phyloP scores from a whole-genome alignment of 2,888 invertebrate species.

The Epistrophella euchroma region DNA sequence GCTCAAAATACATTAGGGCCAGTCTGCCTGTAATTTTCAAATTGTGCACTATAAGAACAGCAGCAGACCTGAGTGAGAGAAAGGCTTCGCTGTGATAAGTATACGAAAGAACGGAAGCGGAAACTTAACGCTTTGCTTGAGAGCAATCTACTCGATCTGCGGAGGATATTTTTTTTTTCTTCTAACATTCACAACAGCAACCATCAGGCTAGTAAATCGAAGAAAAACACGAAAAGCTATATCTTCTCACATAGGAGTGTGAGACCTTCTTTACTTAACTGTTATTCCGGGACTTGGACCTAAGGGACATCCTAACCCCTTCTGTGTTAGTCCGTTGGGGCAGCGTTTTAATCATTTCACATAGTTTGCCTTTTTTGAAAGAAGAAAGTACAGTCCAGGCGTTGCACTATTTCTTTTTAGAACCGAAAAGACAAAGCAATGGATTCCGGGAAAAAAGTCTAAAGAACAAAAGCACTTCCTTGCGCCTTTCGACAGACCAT shows the following conservation, averaged over 20 bases:
- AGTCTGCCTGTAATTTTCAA: slow-evolving; percentile 36
- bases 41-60: background rate
- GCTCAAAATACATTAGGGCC: slow-evolving; percentile 62
- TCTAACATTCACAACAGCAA: background rate
- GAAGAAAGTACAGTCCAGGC: slow-evolving; percentile 24
- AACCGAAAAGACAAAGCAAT: slow-evolving; percentile 52
- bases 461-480: slow-evolving; percentile 55
- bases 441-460: slow-evolving; percentile 49
- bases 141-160: slow-evolving; percentile 69
- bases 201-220: slow-evolving; percentile 52
- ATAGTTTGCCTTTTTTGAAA: slow-evolving; percentile 24
- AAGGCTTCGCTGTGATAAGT: slow-evolving; percentile 33
- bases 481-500: slow-evolving; percentile 1
- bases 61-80: background rate
- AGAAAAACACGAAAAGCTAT: slow-evolving; percentile 44
- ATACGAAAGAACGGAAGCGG: slow-evolving; percentile 66
- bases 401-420: slow-evolving; percentile 1
- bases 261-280: slow-evolving; percentile 27
- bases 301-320: background rate
- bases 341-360: slow-evolving; percentile 66
- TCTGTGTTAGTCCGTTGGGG: slow-evolving; percentile 18
- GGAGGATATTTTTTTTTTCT: slow-evolving; percentile 29
- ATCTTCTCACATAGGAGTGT: background rate
- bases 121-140: slow-evolving; percentile 68
- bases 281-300: slow-evolving; percentile 12